phyloP scores from a whole-genome alignment of 2,113 vertebrate genomes.

The Sisor rabdophorus region DNA sequence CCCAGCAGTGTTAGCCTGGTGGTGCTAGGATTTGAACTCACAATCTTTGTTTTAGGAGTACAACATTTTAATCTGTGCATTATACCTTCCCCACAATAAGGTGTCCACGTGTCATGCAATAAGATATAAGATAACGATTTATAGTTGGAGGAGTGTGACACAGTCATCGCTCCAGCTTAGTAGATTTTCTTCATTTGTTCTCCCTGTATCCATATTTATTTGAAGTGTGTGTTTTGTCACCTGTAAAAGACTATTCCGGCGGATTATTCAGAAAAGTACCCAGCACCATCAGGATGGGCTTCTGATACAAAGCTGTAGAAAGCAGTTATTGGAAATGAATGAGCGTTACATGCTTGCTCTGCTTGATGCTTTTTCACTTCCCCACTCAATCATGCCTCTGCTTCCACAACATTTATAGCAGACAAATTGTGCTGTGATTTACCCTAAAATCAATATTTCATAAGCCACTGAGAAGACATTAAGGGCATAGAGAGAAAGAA shows the following conservation, averaged over 20 bases:
- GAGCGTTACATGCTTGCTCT: background rate
- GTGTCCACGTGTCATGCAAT: background rate
- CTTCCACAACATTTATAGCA: background rate
- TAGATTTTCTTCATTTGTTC: too few species aligned
- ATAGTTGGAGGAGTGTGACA: background rate
- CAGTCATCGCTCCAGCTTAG: background rate
- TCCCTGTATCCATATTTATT: too few species aligned
- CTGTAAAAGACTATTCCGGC: background rate
- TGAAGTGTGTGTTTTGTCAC: background rate
- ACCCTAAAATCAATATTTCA: constrained; percentile 12
- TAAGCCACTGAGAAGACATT: background rate
- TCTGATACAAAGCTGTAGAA: background rate
- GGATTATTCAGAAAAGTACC: background rate
- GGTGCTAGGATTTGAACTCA: too few species aligned
- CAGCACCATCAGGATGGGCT: background rate
- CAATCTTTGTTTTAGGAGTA: too few species aligned
- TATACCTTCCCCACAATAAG: background rate
- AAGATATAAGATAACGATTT: background rate
- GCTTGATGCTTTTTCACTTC: background rate
- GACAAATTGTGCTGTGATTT: background rate
- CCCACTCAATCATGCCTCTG: background rate
- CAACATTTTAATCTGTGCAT: too few species aligned
- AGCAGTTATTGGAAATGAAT: background rate
- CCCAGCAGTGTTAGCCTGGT: too few species aligned
- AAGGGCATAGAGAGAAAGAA: background rate